These are phyloP conservation scores for Polietes domitor DNA, from an alignment of 2,888 invertebrate species.

Conservation along the genomic window DNA sequence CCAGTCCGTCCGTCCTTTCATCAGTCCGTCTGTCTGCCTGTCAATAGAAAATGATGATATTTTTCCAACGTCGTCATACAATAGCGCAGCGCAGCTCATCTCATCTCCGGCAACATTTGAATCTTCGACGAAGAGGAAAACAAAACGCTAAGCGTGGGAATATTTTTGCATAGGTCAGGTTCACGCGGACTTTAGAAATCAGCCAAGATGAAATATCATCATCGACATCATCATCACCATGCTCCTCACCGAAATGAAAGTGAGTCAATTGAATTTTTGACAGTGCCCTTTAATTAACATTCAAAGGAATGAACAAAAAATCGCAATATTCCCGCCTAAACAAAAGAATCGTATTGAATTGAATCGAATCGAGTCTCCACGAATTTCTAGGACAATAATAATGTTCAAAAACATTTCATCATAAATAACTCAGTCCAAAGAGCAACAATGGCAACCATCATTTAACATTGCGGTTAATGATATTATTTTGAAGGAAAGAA, in stretches of 20 bases:
- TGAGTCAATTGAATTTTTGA: constrained; percentile 40
- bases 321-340: not conserved
- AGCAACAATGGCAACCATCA: not conserved
- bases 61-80: constrained; percentile 9
- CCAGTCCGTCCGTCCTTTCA: not conserved
- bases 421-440: not conserved
- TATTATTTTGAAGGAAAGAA: not conserved
- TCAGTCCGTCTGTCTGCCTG: not conserved
- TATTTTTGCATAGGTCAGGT: constrained; percentile 73
- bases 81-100: not conserved
- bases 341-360: not conserved
- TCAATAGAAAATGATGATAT: constrained; percentile 34
- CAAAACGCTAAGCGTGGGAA: constrained; percentile 74
- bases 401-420: not conserved
- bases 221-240: constrained; percentile 6
- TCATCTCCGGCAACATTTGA: constrained; percentile 18
- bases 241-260: constrained; percentile 42
- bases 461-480: constrained; percentile 24
- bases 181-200: constrained; percentile 62
- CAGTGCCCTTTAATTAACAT: constrained; percentile 40
- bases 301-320: not conserved
- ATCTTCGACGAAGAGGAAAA: constrained; percentile 41
- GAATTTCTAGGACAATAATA: not conserved
- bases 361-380: not conserved
- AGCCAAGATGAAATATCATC: not conserved